Conservation (phyloP, 2,888 invertebrate genomes). For the Drosophila fungiperda region DNA sequence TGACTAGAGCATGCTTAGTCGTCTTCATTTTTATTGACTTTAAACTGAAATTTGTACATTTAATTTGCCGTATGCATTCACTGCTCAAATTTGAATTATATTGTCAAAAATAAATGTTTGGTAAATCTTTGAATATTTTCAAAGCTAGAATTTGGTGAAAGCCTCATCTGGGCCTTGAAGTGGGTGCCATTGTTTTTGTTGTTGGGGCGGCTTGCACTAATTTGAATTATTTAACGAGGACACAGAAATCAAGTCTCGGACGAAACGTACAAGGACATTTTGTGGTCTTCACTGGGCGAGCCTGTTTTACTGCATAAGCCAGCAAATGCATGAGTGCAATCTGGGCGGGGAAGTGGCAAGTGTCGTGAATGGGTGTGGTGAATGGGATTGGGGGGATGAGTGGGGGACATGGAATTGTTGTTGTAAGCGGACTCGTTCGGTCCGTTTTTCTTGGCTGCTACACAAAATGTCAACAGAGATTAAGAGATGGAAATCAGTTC, state of each 20-base stretch:
- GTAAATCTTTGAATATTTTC: constrained; percentile 1
- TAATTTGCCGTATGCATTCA: background rate
- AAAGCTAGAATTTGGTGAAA: background rate
- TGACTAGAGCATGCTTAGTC: background rate
- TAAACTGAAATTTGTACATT: background rate
- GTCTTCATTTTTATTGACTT: background rate
- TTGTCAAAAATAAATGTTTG: background rate
- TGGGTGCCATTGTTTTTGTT: constrained; percentile 8
- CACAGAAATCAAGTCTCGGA: constrained; percentile 18
- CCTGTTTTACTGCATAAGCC: constrained; percentile 26
- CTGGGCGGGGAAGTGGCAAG: background rate
- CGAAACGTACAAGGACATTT: constrained; percentile 16
- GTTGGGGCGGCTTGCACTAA: constrained; percentile 35
- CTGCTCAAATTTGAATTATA: background rate
- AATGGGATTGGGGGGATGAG: background rate
- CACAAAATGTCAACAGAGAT: constrained; percentile 76
- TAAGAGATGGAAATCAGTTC: constrained; percentile 68
- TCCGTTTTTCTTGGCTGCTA: constrained; percentile 38
- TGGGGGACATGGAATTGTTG: constrained; percentile 21
- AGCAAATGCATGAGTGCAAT: constrained; percentile 1
- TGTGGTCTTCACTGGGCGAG: constrained; percentile 21
- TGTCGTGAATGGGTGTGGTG: constrained; percentile 4
- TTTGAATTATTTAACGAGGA: constrained; percentile 51
- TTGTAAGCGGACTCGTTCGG: constrained; percentile 18
- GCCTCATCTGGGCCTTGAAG: background rate